phyloP scores from a whole-genome alignment of 37 sponge, comb jelly and placozoan species.

The Lycopodina hypogea region DNA sequence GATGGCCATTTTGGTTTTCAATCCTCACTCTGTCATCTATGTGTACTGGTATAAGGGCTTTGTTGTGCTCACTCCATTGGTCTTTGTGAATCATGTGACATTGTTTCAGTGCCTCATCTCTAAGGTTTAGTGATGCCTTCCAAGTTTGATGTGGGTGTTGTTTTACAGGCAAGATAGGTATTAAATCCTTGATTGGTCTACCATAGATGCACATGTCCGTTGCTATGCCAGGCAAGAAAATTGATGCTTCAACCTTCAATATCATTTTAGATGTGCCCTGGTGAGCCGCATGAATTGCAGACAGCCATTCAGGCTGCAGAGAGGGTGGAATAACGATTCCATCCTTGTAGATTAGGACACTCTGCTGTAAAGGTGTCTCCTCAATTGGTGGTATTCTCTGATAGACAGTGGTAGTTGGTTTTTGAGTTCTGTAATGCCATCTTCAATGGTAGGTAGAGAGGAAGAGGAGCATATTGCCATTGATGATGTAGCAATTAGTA shows the following conservation, averaged over 20 bases:
- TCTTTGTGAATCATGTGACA: conserved; percentile 35
- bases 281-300: conserved; percentile 34
- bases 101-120: conserved; percentile 36
- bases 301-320: conserved; percentile 7
- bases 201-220: conserved; percentile 27
- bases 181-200: conserved; percentile 28
- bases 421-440: conserved; percentile 32
- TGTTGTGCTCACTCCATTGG: conserved; percentile 42
- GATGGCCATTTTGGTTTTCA: conserved; percentile 39
- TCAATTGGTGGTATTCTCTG: conserved; percentile 44
- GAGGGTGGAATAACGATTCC: conserved; percentile 39
- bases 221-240: conserved; percentile 42
- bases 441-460: conserved; percentile 33
- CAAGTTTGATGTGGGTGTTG: conserved; percentile 21
- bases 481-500: conserved; percentile 16
- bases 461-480: conserved; percentile 21
- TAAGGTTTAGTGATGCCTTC: conserved; percentile 12
- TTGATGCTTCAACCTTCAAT: conserved; percentile 25
- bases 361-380: conserved; percentile 35
- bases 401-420: not conserved
- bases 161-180: conserved; percentile 39
- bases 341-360: conserved; percentile 33
- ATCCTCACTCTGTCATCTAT: conserved; percentile 36
- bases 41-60: conserved; percentile 18
- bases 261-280: conserved; percentile 35